These are phyloP conservation scores for Platorchestia sp. DNA, from an alignment of 1,140 invertebrate species.

Conservation along the genomic window DNA sequence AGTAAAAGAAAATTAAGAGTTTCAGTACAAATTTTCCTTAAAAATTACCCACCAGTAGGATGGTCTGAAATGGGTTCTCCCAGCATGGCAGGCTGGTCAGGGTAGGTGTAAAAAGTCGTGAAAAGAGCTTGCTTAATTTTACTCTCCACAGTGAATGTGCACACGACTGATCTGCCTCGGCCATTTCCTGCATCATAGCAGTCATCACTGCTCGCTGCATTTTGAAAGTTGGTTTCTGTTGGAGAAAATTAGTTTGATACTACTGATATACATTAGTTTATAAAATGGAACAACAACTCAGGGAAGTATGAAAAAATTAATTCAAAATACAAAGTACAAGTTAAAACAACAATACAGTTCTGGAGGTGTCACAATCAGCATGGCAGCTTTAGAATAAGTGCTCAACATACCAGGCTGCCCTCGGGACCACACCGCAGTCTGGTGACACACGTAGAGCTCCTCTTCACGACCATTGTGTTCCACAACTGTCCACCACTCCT, in stretches of 20 bases:
- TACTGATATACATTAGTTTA: background rate
- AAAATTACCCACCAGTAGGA: constrained; percentile 56
- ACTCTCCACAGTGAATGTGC: constrained; percentile 84
- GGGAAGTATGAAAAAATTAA: background rate
- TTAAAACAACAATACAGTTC: background rate
- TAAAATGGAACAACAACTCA: background rate
- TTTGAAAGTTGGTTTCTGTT: background rate
- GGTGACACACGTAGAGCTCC: constrained; percentile 89
- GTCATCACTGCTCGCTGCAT: background rate
- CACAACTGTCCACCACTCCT: constrained; percentile 69
- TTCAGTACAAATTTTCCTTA: background rate
- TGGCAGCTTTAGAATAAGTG: background rate
- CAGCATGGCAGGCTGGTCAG: constrained; percentile 67
- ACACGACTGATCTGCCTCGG: constrained; percentile 69
- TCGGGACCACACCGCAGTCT: constrained; percentile 83
- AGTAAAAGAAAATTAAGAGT: too few species aligned
- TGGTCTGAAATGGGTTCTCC: constrained; percentile 67
- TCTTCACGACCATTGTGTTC: constrained; percentile 77
- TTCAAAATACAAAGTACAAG: background rate
- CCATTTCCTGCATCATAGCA: constrained; percentile 59
- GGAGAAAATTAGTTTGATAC: background rate
- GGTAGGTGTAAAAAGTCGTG: constrained; percentile 79
- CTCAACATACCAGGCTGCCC: constrained; percentile 70
- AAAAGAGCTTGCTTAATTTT: constrained; percentile 87
- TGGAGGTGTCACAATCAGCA: too few species aligned